Evolutionary conservation across 2,888 invertebrate species (phyloP), one percentile per base, ranked within the genome.

Genomic region (Chirona hameri): DNA sequence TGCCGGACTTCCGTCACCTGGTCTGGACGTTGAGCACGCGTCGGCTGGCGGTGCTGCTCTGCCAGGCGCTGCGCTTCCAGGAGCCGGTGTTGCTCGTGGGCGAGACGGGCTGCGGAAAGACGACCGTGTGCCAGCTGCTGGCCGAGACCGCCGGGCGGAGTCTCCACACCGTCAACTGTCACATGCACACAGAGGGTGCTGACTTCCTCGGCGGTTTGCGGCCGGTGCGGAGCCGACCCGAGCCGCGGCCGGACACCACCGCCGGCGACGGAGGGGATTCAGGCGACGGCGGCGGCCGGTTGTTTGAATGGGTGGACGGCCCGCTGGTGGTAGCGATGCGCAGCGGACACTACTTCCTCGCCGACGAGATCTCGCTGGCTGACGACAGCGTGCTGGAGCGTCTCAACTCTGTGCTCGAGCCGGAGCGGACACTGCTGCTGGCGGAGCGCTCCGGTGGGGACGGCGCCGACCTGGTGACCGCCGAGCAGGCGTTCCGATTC

Each of bases 271-370:
- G 24, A 60, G 60, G 18, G 84, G 85, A 76, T 83, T 83, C 55
- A 88, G 88, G 81, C 91, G 91, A 83, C 55, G 83, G 83, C 81
- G 82, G 84, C 15, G 46, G 72, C 52, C 83, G 84, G 87, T 89
- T 99, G 24, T 99, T 99, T 88, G 98, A 99, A 89, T 99, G 99
- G 99, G 93, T 94, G 0, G 97, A 99, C 88, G 99, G 99, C 0
- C 97, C 98, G 0, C 90, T 99, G 82, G 94, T 99, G 81, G 90
- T 92, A 84, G 94, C 98, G 0, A 98, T 99, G 98, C 90, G 91
- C 85, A 90, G 91, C 24, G 99, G 99, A 0, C 91, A 92, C 84
- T 91, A 96, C 87, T 97, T 99, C 87, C 90, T 99, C 85, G 95
- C 98, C 0, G 99, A 99, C 89, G 99, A 99, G 91, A 99, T 99